Evolutionary conservation across 1,140 invertebrate species (phyloP), one percentile per base, ranked within the genome.

Genomic region (Drosophila bocki): DNA sequence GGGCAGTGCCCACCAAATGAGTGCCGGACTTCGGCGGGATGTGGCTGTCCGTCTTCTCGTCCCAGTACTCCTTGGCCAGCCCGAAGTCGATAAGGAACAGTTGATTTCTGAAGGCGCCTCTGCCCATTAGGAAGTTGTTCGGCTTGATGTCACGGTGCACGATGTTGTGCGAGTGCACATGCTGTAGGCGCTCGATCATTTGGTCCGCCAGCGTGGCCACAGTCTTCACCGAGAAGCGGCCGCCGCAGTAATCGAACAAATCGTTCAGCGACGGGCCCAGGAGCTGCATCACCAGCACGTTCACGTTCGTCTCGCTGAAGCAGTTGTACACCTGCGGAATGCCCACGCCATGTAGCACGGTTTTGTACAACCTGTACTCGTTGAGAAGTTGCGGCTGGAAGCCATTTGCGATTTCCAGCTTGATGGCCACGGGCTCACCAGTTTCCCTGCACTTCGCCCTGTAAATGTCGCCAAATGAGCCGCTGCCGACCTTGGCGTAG

Each of bases 401-500:
- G 51, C 97, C 96, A 93, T 96, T 96, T 33, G 95, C 93, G 62
- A 95, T 96, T 94, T 99, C 98, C 81, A 99, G 93, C 93, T 99
- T 99, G 26, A 99, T 96, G 80, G 98, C 98, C 41, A 99, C 98
- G 94, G 98, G 97, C 95, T 99, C 97, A 93, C 98, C 98, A 95
- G 98, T 98, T 78, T 95, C 94, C 86, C 97, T 95, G 94, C 98
- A 98, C 93, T 98, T 97, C 72, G 96, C 98, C 82, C 98, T 94
- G 93, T 98, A 99, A 93, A 99, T 99, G 93, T 99, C 98, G 88
- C 99, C 99, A 94, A 99, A 99, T 7, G 98, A 99, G 75, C 99
- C 99, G 92, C 97, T 97, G 19, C 90, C 85, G 15, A 86, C 32
- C 29, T 58, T 59, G 15, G 39, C n/a, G 4, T 26, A n/a, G 17